A percentile compares a stretch with the other conserved stretches of the same genome.
Conservation (phyloP, 2,888 invertebrate species). For the Hoplodrina ambigua region DNA sequence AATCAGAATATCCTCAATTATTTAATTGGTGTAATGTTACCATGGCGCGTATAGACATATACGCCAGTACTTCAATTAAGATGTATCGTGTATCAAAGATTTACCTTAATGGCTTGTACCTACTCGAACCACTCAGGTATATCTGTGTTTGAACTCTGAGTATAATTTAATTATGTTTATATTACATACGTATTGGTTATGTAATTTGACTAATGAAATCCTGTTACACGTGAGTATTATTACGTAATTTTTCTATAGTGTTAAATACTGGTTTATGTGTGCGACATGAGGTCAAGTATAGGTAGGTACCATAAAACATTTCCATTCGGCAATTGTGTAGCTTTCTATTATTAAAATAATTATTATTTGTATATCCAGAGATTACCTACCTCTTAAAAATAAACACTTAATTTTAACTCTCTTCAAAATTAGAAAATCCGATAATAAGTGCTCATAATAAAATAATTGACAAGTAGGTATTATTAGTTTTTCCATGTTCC, state of each 20-base stretch:
- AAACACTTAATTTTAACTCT: too few relatives aligned
- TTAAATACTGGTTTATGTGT: not conserved
- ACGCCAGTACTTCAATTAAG: slow-evolving; percentile 25
- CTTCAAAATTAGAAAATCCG: too few relatives aligned
- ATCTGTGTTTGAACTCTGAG: slow-evolving; percentile 10
- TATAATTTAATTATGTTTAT: slow-evolving; percentile 12
- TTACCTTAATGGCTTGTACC: slow-evolving; percentile 22
- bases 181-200: not conserved
- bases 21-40: slow-evolving; percentile 37
- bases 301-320: too few relatives aligned
- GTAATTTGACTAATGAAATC: slow-evolving; percentile 1
- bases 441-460: too few relatives aligned
- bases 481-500: too few relatives aligned
- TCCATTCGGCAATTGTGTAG: too few relatives aligned
- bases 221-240: not conserved
- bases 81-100: slow-evolving; percentile 46
- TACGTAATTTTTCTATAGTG: not conserved
- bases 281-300: too few relatives aligned
- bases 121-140: slow-evolving; percentile 8
- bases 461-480: too few relatives aligned
- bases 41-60: slow-evolving; percentile 8
- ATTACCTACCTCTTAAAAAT: too few relatives aligned
- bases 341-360: too few relatives aligned
- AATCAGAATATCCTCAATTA: slow-evolving; percentile 31
- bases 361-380: too few relatives aligned